Percentiles rank a stretch among this genome's conserved stretches.
Evolutionary conservation across 1,140 invertebrate species (phyloP).

Genomic region (Hesperophylax magnus): DNA sequence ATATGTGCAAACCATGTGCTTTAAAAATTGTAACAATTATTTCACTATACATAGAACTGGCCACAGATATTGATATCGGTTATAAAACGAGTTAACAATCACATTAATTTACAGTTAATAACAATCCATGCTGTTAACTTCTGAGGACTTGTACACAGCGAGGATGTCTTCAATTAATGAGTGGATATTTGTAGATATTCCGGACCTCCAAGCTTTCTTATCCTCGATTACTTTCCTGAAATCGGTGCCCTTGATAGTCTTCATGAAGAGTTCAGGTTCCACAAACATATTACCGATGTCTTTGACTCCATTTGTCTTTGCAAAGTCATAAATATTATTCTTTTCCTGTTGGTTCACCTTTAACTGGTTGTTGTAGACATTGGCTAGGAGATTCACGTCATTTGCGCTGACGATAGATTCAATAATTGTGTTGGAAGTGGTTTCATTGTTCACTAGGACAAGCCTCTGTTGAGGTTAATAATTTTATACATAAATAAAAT

Average conservation of each 20-base stretch:
- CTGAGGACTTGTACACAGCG: conserved; percentile 68
- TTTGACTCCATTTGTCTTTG: conserved; percentile 62
- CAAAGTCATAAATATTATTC: conserved; percentile 63
- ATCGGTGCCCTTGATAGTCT: conserved; percentile 69
- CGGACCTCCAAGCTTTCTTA: conserved; percentile 73
- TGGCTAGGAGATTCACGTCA: conserved; percentile 73
- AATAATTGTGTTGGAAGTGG: conserved; percentile 63
- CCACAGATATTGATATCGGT: too few species aligned
- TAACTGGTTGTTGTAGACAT: conserved; percentile 70
- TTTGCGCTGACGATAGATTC: conserved; percentile 71
- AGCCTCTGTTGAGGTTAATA: too few species aligned
- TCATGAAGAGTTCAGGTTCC: conserved; percentile 72
- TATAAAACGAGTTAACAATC: background rate
- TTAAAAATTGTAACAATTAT: too few species aligned
- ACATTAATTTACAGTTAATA: conserved; percentile 64
- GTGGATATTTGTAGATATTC: conserved; percentile 71
- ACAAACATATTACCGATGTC: conserved; percentile 64
- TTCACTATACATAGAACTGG: too few species aligned
- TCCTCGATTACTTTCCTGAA: conserved; percentile 71
- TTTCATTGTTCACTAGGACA: conserved; percentile 37
- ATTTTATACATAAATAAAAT: too few species aligned
- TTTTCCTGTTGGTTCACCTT: conserved; percentile 59
- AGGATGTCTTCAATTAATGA: conserved; percentile 79
- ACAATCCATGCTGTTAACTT: conserved; percentile 76
- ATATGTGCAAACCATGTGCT: too few species aligned